phyloP scores from a whole-genome alignment of 2,797 vertebrate genomes.

The Danio jaintianensis region DNA sequence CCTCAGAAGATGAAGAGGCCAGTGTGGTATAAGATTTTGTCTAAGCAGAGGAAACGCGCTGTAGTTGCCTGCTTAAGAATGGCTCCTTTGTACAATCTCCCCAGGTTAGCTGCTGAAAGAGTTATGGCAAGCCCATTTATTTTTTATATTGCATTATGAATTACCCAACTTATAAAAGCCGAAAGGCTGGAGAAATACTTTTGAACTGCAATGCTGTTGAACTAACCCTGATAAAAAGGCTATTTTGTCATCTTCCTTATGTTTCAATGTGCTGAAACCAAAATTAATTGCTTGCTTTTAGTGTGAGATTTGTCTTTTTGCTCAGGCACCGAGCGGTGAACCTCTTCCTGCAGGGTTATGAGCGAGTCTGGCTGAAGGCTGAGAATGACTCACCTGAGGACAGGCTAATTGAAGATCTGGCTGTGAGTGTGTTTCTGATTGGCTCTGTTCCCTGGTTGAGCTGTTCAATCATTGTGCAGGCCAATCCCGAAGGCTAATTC shows the following conservation, averaged over 20 bases:
- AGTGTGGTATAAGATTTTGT: constrained; percentile 87
- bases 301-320: constrained; percentile 45
- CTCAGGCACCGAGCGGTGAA: constrained; percentile 91
- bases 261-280: constrained; percentile 1
- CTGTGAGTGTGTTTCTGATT: constrained; percentile 78
- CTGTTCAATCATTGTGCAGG: not conserved
- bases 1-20: constrained; percentile 87
- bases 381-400: constrained; percentile 91
- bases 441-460: constrained; percentile 10
- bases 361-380: constrained; percentile 91
- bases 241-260: constrained; percentile 22
- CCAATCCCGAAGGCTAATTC: constrained; percentile 15
- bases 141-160: constrained; percentile 8
- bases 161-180: constrained; percentile 13
- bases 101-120: constrained; percentile 78
- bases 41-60: constrained; percentile 93
- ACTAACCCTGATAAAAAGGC: not conserved
- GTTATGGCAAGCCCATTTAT: not conserved
- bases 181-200: constrained; percentile 2
- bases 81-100: constrained; percentile 93
- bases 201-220: constrained; percentile 5
- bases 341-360: constrained; percentile 94
- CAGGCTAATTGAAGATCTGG: constrained; percentile 91
- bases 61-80: constrained; percentile 95
- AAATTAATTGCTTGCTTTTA: constrained; percentile 10